These are phyloP conservation scores for Lytechinus variegatus DNA, from an alignment of 35 echinoderm and acorn worm species.

Conservation along the genomic window DNA sequence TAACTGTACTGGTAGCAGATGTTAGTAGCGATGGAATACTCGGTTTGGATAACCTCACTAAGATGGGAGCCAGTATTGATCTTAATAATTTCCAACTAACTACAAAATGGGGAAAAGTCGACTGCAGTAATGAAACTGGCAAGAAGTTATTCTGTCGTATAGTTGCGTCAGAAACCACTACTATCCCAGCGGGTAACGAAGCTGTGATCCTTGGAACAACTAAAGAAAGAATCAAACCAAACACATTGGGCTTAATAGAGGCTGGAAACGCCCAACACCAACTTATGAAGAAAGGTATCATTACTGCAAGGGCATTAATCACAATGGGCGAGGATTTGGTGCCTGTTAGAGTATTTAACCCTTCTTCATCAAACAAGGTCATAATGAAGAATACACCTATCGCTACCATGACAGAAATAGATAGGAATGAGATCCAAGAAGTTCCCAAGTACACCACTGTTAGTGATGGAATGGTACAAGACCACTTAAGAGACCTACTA, in stretches of 20 bases:
- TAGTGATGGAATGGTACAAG: neutral
- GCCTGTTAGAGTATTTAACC: conserved; percentile 55
- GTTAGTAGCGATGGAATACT: neutral
- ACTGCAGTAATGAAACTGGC: conserved; percentile 2
- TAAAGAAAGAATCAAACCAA: neutral
- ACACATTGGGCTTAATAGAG: conserved; percentile 14
- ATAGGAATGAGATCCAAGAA: neutral
- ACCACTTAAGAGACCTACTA: conserved; percentile 16
- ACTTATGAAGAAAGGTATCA: neutral
- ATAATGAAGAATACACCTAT: conserved; percentile 4
- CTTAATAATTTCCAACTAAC: neutral
- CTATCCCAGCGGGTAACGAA: conserved; percentile 47
- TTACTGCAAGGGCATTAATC: conserved; percentile 42
- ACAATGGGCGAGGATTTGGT: neutral
- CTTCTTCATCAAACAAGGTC: neutral
- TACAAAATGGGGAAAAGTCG: conserved; percentile 31
- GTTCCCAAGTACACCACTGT: neutral
- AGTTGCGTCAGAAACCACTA: conserved; percentile 22
- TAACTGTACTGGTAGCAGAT: no score
- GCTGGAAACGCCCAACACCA: neutral
- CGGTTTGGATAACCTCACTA: neutral
- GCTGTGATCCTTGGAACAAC: neutral
- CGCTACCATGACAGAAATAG: neutral
- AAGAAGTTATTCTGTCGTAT: conserved; percentile 38
- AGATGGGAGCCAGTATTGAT: conserved; percentile 2